Base-by-base conservation (phyloP, 2,888 invertebrate genomes). In the Dasysyrphus albostriatus region DNA sequence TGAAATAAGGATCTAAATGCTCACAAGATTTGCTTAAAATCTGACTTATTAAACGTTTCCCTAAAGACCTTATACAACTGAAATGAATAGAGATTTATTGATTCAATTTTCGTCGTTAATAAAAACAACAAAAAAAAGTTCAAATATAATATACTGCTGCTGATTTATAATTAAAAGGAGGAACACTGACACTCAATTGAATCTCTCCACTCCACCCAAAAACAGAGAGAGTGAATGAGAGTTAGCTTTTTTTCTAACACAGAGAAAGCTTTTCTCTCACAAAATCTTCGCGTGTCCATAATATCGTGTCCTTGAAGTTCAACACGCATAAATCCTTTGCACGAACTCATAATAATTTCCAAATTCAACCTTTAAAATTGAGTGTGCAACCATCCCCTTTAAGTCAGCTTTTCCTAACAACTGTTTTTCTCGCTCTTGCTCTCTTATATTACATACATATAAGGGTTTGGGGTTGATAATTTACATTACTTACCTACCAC, bases 381-480 rank as follows among this genome's bases (percentile, higher is more conserved):
- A 72, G 63, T 72, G 70, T 70, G 69, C 73, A 70, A 82, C 82
- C 82, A 77, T 85, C 77, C 85, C 82, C 77, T 74, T 82, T 82
- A 85, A 77, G 10, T 44, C 34, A 76, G 79, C 75, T 84, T 84
- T 79, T 44, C 42, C 0, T 32, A 24, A 2, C 7, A 37, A 12
- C 51, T 32, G 0, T 70, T 14, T 61, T 56, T 37, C 49, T 4
- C 19, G 1, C 51, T 4, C 19, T 4, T 37, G 8, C 49, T 67
- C 67, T 39, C 34, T 14, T 24, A 14, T 10, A 24, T 32, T 56
- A n/a, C n/a, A n/a, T n/a, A n/a, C n/a, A n/a, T n/a, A 19, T 29
- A 5, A 67, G 19, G 61, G 12, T 67, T 34, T 24, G 47, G 54
- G 54, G 70, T 19, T 67, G 34, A 51, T 29, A 49, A 67, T 51